Percentiles rank a stretch among this genome's conserved stretches.
Evolutionary conservation across 2,113 vertebrate genomes (phyloP).

Genomic region (Scytalopus superciliaris): DNA sequence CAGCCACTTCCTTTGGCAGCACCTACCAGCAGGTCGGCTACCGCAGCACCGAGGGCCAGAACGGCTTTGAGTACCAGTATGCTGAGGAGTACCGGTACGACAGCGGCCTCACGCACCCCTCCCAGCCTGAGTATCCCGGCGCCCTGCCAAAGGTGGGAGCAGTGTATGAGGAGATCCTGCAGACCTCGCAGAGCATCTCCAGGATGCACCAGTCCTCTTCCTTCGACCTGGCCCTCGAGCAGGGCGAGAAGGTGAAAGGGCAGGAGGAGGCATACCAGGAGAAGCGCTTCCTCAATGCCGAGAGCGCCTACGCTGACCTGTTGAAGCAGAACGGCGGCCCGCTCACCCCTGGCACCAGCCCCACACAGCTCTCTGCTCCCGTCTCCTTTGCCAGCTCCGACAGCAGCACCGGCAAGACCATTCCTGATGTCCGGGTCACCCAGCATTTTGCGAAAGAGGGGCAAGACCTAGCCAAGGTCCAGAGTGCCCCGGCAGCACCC

Average conservation of each 20-base stretch:
- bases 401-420: constrained; percentile 71
- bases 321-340: constrained; percentile 76
- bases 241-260: constrained; percentile 63
- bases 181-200: constrained; percentile 79
- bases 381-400: constrained; percentile 81
- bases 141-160: constrained; percentile 74
- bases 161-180: constrained; percentile 90
- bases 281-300: constrained; percentile 86
- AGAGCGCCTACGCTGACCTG: constrained; percentile 76
- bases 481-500: constrained; percentile 77
- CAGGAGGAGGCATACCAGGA: constrained; percentile 70
- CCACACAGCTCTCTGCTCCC: constrained; percentile 89
- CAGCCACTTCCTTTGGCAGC: constrained; percentile 68
- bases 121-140: constrained; percentile 75
- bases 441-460: constrained; percentile 92
- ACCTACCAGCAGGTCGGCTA: constrained; percentile 74
- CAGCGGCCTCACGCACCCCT: neutral
- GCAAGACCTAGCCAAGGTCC: constrained; percentile 82
- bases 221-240: constrained; percentile 68
- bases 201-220: constrained; percentile 80
- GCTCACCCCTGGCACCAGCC: constrained; percentile 93
- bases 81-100: constrained; percentile 79
- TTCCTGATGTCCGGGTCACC: constrained; percentile 86
- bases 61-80: constrained; percentile 79
- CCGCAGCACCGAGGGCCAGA: constrained; percentile 60